phyloP scores from a whole-genome alignment of 2,888 invertebrate species.

The Calameuta filiformis region DNA sequence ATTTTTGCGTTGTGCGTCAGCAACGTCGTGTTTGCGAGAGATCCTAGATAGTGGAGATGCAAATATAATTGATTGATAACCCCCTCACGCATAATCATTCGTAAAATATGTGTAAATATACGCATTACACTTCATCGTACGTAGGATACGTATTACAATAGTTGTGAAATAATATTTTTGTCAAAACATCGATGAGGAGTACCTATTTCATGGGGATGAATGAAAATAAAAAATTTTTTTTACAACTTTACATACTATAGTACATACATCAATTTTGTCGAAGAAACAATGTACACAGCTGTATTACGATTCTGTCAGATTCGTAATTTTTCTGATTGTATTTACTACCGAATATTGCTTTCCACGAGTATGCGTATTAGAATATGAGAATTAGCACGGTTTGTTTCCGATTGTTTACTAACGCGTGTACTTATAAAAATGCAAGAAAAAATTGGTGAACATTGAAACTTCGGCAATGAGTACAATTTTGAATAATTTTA shows the following conservation, averaged over 20 bases:
- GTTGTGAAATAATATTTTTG: slow-evolving; percentile 41
- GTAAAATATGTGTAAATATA: neutral
- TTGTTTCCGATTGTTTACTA: neutral
- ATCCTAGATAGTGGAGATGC: neutral
- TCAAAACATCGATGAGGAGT: slow-evolving; percentile 26
- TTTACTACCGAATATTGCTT: neutral
- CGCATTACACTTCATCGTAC: neutral
- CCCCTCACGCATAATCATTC: neutral
- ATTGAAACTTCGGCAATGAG: neutral
- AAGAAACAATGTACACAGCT: slow-evolving; percentile 20
- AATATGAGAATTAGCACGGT: neutral
- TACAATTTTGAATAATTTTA: neutral
- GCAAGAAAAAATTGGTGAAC: neutral
- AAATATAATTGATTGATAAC: neutral
- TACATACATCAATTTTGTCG: slow-evolving; percentile 30
- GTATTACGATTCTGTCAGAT: neutral
- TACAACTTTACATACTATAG: slow-evolving; percentile 31
- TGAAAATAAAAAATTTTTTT: slow-evolving; percentile 33
- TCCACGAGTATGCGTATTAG: neutral
- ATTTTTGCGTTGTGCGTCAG: neutral
- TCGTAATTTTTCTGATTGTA: neutral
- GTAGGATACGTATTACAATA: slow-evolving; percentile 12
- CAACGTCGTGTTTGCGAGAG: neutral
- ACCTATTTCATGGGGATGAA: slow-evolving; percentile 22
- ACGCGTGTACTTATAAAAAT: neutral